Conservation (phyloP, 2,888 invertebrate species). For the Choristoneura rosaceana region DNA sequence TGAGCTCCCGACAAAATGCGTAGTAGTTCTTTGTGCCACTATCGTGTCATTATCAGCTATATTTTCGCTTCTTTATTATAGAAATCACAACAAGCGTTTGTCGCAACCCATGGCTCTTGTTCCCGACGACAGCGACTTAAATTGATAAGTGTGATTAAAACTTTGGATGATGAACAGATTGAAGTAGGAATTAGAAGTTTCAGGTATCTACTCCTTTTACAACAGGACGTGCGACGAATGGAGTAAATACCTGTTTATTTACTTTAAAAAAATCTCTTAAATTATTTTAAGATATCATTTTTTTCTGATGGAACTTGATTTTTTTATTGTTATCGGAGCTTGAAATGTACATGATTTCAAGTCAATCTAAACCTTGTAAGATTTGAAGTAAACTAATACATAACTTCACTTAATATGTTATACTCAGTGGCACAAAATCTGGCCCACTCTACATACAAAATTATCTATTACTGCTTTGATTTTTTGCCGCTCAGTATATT, state of each 20-base stretch:
- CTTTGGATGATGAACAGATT: background rate
- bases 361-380: no score
- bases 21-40: constrained; percentile 44
- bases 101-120: constrained; percentile 2
- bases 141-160: background rate
- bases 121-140: background rate
- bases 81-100: constrained; percentile 21
- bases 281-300: no score
- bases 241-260: background rate
- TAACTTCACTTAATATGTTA: no score
- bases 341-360: no score
- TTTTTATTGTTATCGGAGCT: no score
- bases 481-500: no score
- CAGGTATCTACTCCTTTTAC: background rate
- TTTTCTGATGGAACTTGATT: no score
- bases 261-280: no score
- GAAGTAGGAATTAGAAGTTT: background rate
- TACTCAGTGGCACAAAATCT: no score
- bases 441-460: no score
- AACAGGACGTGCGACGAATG: background rate
- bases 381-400: no score
- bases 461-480: no score
- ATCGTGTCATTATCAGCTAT: constrained; percentile 37
- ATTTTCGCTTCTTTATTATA: constrained; percentile 32
- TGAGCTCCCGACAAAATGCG: constrained; percentile 42